These are phyloP conservation scores for Drosophila carrolli DNA, from an alignment of 1,140 invertebrate genomes.

Conservation along the genomic window DNA sequence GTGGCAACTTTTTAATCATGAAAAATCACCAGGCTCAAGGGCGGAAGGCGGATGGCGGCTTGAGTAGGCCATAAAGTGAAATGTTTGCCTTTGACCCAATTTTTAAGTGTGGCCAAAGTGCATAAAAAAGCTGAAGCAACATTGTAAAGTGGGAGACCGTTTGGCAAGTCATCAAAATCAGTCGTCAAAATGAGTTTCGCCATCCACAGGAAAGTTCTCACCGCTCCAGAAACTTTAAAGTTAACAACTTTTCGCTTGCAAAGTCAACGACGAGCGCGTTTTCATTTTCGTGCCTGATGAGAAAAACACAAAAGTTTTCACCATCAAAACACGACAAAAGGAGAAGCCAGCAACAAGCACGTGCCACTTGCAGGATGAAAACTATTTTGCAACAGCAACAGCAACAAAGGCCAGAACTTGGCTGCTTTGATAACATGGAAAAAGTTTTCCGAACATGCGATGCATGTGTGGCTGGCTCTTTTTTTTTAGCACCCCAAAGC, in stretches of 20 bases:
- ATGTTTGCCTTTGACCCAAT: slow-evolving; percentile 57
- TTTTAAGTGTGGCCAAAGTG: slow-evolving; percentile 47
- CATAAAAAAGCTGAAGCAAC: slow-evolving; percentile 46
- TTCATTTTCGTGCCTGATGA: slow-evolving; percentile 67
- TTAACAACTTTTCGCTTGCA: slow-evolving; percentile 61
- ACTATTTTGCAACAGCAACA: slow-evolving; percentile 37
- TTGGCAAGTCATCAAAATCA: slow-evolving; percentile 68
- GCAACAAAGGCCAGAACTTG: slow-evolving; percentile 42
- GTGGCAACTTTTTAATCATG: slow-evolving; percentile 61
- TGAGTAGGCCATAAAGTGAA: slow-evolving; percentile 60
- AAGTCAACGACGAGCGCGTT: slow-evolving; percentile 54
- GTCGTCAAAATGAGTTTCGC: slow-evolving; percentile 40
- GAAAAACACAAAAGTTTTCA: slow-evolving; percentile 69
- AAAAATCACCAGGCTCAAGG: slow-evolving; percentile 52
- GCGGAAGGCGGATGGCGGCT: slow-evolving; percentile 8
- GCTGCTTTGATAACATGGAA: slow-evolving; percentile 70
- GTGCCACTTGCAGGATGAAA: slow-evolving; percentile 55
- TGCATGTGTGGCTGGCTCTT: slow-evolving; percentile 44
- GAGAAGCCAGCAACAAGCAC: slow-evolving; percentile 58
- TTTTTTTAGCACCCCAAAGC: slow-evolving; percentile 55
- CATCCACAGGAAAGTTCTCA: slow-evolving; percentile 31
- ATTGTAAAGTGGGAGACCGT: slow-evolving; percentile 30
- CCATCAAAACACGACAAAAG: slow-evolving; percentile 37
- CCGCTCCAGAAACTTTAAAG: slow-evolving; percentile 51
- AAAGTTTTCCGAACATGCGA: slow-evolving; percentile 72